Conservation (phyloP, 1,140 invertebrate genomes). For the Megalonaias nervosa region DNA sequence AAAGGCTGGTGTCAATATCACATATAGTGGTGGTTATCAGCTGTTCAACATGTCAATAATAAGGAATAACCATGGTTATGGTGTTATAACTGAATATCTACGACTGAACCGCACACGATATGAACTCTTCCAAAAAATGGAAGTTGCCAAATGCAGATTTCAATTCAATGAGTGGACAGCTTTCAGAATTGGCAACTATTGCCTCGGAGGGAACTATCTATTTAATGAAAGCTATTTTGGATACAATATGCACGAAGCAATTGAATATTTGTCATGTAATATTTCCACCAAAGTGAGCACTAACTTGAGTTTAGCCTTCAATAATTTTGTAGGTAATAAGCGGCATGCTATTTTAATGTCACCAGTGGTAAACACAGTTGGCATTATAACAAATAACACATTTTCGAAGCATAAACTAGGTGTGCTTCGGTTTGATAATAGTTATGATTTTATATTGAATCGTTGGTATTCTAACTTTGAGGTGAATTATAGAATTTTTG, state of each 20-base stretch:
- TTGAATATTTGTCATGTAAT: conserved; percentile 69
- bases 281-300: conserved; percentile 46
- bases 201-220: conserved; percentile 53
- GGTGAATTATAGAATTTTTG: conserved; percentile 80
- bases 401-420: conserved; percentile 88
- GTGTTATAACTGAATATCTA: conserved; percentile 62
- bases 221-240: conserved; percentile 66
- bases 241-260: conserved; percentile 59
- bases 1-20: conserved; percentile 80
- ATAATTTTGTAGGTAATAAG: conserved; percentile 61
- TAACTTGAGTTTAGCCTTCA: conserved; percentile 68
- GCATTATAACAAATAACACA: conserved; percentile 78
- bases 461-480: conserved; percentile 66
- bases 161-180: conserved; percentile 63
- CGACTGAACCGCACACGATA: conserved; percentile 57
- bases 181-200: conserved; percentile 68
- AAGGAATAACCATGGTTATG: conserved; percentile 68
- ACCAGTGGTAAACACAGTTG: conserved; percentile 67
- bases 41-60: conserved; percentile 88
- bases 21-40: conserved; percentile 89
- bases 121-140: conserved; percentile 55
- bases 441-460: conserved; percentile 73
- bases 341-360: conserved; percentile 66
- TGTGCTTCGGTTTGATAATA: conserved; percentile 90
- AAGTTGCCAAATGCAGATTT: conserved; percentile 58